Evolutionary conservation across 2,113 vertebrate genomes (phyloP).

Genomic region (Trogon surrucura): DNA sequence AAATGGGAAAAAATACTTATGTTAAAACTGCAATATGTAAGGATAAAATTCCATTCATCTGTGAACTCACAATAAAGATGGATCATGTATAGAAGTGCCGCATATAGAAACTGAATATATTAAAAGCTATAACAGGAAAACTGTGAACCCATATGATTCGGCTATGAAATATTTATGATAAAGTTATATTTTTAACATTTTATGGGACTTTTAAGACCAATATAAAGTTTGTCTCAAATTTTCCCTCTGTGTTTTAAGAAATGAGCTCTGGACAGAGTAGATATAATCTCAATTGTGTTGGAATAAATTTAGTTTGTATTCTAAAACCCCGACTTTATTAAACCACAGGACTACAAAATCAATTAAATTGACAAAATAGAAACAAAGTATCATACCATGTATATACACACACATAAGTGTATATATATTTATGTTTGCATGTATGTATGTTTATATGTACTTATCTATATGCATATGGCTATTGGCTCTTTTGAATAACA

Average conservation of each 20-base stretch:
- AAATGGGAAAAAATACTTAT: conserved; percentile 13
- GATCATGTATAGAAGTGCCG: neutral
- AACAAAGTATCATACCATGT: neutral
- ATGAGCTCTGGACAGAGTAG: neutral
- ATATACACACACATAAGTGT: neutral
- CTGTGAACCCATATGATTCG: neutral
- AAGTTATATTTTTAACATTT: neutral
- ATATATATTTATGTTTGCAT: neutral
- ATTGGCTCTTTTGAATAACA: neutral
- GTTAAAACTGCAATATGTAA: neutral
- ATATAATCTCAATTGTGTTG: neutral
- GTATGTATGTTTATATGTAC: neutral
- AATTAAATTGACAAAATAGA: neutral
- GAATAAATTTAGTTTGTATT: neutral
- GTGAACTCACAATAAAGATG: neutral
- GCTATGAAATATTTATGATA: neutral
- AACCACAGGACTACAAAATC: neutral
- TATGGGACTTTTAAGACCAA: neutral
- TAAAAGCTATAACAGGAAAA: neutral
- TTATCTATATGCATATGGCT: neutral
- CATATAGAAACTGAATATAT: neutral
- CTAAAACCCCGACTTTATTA: neutral
- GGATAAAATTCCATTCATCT: conserved; percentile 12
- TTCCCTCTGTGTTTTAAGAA: neutral
- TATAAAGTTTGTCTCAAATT: neutral